Base-by-base conservation (phyloP, 2,113 vertebrate genomes). In the Melierax canorus region DNA sequence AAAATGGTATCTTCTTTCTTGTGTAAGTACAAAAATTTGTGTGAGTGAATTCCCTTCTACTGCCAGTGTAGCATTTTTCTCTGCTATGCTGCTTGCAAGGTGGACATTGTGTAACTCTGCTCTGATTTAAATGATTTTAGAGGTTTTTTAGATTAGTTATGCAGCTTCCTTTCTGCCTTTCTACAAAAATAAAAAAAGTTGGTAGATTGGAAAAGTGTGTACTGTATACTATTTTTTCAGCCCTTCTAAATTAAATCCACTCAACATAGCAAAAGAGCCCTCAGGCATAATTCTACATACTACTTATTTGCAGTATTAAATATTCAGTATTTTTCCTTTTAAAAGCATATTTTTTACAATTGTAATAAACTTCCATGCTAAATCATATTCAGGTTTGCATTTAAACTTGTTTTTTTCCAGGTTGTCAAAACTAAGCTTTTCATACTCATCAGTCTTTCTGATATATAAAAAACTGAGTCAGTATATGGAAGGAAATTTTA, bases 301-400 rank as follows among this genome's bases (percentile, higher is more conserved):
- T 95, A 88, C 82, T 96, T 97, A 96, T 97, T 97, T 96, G 34
- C 68, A 48, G n/a, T 92, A 97, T 97, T 95, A 97, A 98, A 98
- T 97, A 98, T 97, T 96, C 85, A 97, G 90, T 87, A 84, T 95
- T 97, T 95, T 96, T 90, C 83, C 56, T 97, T 94, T 81, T 95
- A 96, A 97, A 96, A 97, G 97, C 94, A 17, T 90, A 94, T 97
- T 97, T 97, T 97, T 96, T 95, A 90, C 73, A 92, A 96, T 96
- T 89, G 81, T 94, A 69, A 71, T 96, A 94, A 92, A 92, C 38
- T 88, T 94, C 51, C 51, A 41, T 79, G 36, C 73, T 94, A 79
- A 90, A 78, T 78, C 45, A 23, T 94, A 86, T 86, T 88, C 17
- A n/a, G n/a, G 29, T 10, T 88, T 96, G 50, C 76, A 88, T 93